Base-by-base conservation (phyloP, 2,797 vertebrate species). In the Aselliscus stoliczkanus region DNA sequence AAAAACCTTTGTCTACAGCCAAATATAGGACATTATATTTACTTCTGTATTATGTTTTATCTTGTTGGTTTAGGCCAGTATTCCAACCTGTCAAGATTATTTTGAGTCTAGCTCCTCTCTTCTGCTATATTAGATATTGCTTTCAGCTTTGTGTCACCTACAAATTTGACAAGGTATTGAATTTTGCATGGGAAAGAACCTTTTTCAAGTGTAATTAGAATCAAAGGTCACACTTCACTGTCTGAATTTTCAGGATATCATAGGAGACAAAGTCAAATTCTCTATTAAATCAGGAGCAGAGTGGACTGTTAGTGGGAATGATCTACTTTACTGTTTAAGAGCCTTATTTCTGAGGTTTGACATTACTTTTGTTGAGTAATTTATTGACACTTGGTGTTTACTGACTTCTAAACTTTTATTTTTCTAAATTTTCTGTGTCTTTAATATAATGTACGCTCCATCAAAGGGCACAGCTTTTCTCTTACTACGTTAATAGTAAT, bases 161-260 rank as follows among this genome's bases (percentile, higher is more conserved):
- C 3, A 96, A 70, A 95, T 82, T 75, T 96, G 88, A 86, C 52
- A 95, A 89, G 73, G 56, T 96, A 96, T 93, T 97, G 90, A 95
- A 80, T 89, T 75, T 56, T 72, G 37, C 94, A 52, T 89, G 44
- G 42, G 37, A 94, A 95, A 83, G 65, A 95, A 93, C 4, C 44
- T 91, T 85, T 94, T 93, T 80, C 60, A 80, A 94, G 90, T 85
- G 62, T 64, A 94, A 94, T 94, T 96, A 95, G 47, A 94, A 88
- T 72, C 64, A 88, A 92, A 85, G 77, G 80, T 81, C 73, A 94
- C 8, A 64, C 92, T 95, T 95, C 77, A 79, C 34, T 18, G 29
- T 86, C 42, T 86, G 80, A 54, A 67, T 84, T 94, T 88, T 90
- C 67, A 86, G 23, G 54, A 70, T 86, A 73, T 88, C n/a, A 60